phyloP scores from a whole-genome alignment of 2,797 vertebrate genomes.

The Diplodus puntazzo region DNA sequence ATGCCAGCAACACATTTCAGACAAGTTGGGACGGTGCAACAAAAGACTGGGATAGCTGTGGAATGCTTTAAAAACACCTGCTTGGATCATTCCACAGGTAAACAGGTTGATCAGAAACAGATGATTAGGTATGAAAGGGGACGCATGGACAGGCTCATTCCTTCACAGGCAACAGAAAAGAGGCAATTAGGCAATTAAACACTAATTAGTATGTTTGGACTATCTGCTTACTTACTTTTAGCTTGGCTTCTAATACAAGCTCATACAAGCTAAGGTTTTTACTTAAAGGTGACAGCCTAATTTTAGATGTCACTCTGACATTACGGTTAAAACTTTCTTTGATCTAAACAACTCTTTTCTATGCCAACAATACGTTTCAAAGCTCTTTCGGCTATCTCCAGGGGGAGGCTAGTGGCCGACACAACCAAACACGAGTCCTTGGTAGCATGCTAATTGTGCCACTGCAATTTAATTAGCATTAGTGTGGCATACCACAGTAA shows the following conservation, averaged over 20 bases:
- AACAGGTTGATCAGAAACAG: too few relatives aligned
- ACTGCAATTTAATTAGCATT: constrained; percentile 75
- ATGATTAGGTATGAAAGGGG: too few relatives aligned
- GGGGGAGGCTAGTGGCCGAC: constrained; percentile 38
- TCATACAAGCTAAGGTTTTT: constrained; percentile 2
- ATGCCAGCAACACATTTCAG: background rate
- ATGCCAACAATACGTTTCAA: constrained; percentile 48
- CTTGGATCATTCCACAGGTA: too few relatives aligned
- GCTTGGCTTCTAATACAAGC: background rate
- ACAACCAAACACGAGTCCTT: constrained; percentile 48
- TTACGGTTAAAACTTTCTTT: constrained; percentile 25
- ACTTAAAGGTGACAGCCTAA: background rate
- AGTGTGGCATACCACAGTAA: constrained; percentile 66
- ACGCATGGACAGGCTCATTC: too few relatives aligned
- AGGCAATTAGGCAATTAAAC: background rate
- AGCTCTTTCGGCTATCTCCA: constrained; percentile 46
- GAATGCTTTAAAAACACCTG: too few relatives aligned
- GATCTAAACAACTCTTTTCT: constrained; percentile 47
- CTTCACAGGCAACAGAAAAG: too few relatives aligned
- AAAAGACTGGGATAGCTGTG: too few relatives aligned
- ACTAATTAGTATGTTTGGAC: background rate
- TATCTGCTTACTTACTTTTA: background rate
- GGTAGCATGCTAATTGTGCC: constrained; percentile 71
- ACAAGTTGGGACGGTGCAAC: too few relatives aligned
- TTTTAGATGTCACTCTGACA: constrained; percentile 13